phyloP scores from a whole-genome alignment of 2,888 invertebrate species.

The Orthosia gracilis region DNA sequence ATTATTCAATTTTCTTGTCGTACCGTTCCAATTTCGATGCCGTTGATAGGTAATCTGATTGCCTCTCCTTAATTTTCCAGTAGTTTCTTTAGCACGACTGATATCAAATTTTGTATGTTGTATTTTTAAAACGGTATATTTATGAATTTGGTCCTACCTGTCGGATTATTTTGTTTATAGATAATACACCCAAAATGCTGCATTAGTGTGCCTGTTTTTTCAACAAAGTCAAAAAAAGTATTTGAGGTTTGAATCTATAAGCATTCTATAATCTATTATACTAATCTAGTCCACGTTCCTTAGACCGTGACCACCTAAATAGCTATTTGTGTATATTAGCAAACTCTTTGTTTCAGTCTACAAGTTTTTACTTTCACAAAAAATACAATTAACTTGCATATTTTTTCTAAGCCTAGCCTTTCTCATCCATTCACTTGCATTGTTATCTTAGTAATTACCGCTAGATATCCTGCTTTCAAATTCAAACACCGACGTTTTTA shows the following conservation, averaged over 20 bases:
- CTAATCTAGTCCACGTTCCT: conserved; percentile 40
- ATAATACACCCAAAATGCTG: background rate
- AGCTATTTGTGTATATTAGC: conserved; percentile 53
- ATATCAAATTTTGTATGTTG: background rate
- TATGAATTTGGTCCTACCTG: background rate
- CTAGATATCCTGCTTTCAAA: conserved; percentile 63
- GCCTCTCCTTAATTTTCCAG: conserved; percentile 10
- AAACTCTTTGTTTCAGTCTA: conserved; percentile 68
- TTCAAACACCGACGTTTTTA: conserved; percentile 45
- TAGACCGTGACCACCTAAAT: conserved; percentile 60
- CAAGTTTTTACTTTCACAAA: conserved; percentile 67
- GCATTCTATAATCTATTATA: conserved; percentile 7
- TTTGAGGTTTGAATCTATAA: background rate
- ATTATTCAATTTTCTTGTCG: conserved; percentile 54
- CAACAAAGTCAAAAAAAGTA: background rate
- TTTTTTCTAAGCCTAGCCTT: conserved; percentile 58
- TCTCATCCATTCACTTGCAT: conserved; percentile 63
- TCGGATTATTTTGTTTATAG: background rate
- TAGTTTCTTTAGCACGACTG: conserved; percentile 9
- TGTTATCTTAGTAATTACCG: conserved; percentile 49
- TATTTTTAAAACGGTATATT: background rate
- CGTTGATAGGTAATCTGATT: conserved; percentile 35
- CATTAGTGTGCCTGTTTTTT: too few relatives aligned
- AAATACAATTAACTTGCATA: conserved; percentile 50
- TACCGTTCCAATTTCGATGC: conserved; percentile 36